Conservation (phyloP, 2,888 invertebrate genomes). For the Acrobasis consociella region DNA sequence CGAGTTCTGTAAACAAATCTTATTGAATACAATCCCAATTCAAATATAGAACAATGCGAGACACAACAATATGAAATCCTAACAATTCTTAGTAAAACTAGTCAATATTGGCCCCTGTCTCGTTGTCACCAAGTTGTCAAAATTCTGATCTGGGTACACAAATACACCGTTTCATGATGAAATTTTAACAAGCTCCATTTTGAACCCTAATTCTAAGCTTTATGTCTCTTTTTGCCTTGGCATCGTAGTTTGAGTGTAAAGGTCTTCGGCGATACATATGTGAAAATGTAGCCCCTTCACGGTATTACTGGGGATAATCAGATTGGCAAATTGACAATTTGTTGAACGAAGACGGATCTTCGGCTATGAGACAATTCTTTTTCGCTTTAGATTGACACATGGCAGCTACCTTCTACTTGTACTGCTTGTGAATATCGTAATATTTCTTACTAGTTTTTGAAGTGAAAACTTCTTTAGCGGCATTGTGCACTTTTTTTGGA, state of each 20-base stretch:
- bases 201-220: background rate
- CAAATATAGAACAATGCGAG: background rate
- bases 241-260: slow-evolving; percentile 2
- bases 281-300: slow-evolving; percentile 20
- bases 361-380: slow-evolving; percentile 18
- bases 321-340: slow-evolving; percentile 25
- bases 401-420: background rate
- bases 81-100: slow-evolving; percentile 16
- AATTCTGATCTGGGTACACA: slow-evolving; percentile 22
- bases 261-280: slow-evolving; percentile 8
- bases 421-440: no score
- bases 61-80: background rate
- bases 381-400: slow-evolving; percentile 16
- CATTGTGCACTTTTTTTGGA: no score
- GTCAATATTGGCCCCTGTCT: slow-evolving; percentile 15
- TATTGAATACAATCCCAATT: slow-evolving; percentile 9
- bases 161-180: background rate
- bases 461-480: no score
- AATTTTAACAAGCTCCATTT: background rate
- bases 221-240: background rate
- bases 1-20: background rate
- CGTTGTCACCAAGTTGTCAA: slow-evolving; percentile 21
- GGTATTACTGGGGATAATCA: slow-evolving; percentile 23
- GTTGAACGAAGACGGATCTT: slow-evolving; percentile 25
- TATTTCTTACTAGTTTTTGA: no score